Base-by-base conservation (phyloP, 2,888 invertebrate genomes). In the Exephanes ischioxanthus region DNA sequence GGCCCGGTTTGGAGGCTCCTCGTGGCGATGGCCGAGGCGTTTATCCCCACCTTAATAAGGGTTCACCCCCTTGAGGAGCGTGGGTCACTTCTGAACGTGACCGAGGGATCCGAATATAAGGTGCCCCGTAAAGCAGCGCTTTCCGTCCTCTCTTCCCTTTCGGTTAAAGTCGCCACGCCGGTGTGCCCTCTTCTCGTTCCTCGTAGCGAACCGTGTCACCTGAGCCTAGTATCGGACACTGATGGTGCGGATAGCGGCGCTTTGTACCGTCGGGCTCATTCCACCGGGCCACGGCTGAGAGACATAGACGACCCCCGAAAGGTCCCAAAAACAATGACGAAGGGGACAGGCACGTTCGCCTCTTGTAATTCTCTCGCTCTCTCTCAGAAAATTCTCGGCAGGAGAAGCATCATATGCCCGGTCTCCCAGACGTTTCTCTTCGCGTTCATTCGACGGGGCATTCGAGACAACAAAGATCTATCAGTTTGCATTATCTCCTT, bases 241-340 rank as follows among this genome's bases (percentile, higher is more conserved):
- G 93, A 93, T 93, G 91, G 89, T 89, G 88, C 90, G 90, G 93
- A 93, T 93, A 93, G 92, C 93, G 92, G 92, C 89, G 88, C 92
- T 92, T 92, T 93, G 91, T 91, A 86, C 82, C 77, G 45, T 48
- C 79, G 70, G 55, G 66, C 68, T 48, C 67, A 48, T 77, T 70
- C 58, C 68, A 67, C 55, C 70, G 82, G 80, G 82, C 86, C 79
- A 82, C 85, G 78, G 79, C 80, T 11, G 41, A 41, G 72, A 16
- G 19, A 14, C 14, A 48, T 11, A 14, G 63, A 11, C 26, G 51
- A 26, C n/a, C 73, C 53, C 45, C 53, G 61, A 83, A 79, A 33
- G 73, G 41, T 45, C 37, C 77, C 37, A 79, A 85, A 84, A 85
- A 85, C 81, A 82, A 85, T 82, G 84, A 85, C 78, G 75, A 85